Evolutionary conservation across 2,113 vertebrate genomes (phyloP).

Genomic region (Agapornis roseicollis): DNA sequence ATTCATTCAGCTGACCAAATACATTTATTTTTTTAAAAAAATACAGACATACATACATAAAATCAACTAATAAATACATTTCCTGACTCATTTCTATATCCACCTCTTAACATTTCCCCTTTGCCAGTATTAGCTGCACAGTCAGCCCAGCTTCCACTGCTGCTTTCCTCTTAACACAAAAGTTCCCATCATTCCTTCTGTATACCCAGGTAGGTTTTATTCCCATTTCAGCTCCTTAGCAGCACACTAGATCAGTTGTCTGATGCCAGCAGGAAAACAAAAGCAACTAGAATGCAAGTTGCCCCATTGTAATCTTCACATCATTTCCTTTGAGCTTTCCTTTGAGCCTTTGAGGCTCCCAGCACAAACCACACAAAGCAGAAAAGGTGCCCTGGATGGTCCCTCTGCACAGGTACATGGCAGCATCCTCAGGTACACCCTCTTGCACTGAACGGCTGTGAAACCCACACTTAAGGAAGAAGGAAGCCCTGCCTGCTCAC

Average conservation of each 20-base stretch:
- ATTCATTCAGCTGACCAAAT: not conserved
- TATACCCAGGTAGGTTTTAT: not conserved
- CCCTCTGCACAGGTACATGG: rapidly evolving
- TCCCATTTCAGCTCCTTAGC: not conserved
- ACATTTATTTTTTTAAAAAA: not conserved
- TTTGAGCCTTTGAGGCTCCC: too few relatives aligned
- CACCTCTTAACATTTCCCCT: not conserved
- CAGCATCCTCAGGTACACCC: not conserved
- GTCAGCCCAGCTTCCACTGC: not conserved
- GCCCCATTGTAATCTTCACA: not conserved
- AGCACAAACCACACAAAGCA: not conserved
- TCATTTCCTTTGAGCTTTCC: not conserved
- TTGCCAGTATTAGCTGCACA: not conserved
- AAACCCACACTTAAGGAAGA: not conserved
- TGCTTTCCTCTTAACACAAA: not conserved
- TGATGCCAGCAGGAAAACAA: not conserved
- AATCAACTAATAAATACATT: not conserved
- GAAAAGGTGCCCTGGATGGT: not conserved
- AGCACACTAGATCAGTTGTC: not conserved
- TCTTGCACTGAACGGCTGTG: not conserved
- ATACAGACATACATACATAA: not conserved
- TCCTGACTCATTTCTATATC: not conserved
- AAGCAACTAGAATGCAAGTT: not conserved
- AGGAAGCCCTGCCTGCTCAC: not conserved
- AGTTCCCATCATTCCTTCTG: not conserved